Conservation (phyloP, 2,113 vertebrate genomes). For the Upupa epops region DNA sequence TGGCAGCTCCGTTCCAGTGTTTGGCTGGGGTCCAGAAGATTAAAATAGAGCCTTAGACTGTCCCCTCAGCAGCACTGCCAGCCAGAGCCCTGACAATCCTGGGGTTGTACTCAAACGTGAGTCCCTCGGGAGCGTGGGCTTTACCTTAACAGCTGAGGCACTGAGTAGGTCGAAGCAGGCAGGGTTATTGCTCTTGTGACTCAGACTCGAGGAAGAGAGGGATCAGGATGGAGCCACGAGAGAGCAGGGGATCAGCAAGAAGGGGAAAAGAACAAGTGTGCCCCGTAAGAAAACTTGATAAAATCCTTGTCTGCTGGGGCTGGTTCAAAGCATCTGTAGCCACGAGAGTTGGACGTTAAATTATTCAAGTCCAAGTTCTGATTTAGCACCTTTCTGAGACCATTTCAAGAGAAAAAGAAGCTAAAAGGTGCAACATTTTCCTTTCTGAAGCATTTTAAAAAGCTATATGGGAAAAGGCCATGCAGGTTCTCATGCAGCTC, state of each 20-base stretch:
- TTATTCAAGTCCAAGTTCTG: not conserved
- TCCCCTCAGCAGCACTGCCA: conserved; percentile 58
- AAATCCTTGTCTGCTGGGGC: not conserved
- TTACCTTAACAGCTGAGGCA: conserved; percentile 60
- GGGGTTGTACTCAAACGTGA: conserved; percentile 66
- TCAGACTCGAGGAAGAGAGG: conserved; percentile 26
- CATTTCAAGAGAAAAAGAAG: not conserved
- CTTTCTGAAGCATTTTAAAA: not conserved
- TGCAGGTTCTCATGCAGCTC: not conserved
- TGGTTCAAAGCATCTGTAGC: not conserved
- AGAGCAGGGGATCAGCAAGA: conserved; percentile 12
- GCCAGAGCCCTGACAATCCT: conserved; percentile 65
- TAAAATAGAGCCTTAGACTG: conserved; percentile 72
- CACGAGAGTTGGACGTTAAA: fast-evolving
- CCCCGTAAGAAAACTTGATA: not conserved
- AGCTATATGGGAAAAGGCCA: not conserved
- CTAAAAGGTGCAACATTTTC: not conserved
- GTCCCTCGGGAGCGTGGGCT: conserved; percentile 48
- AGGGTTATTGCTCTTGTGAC: conserved; percentile 30
- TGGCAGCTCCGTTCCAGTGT: conserved; percentile 60
- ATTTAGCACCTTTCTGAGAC: not conserved
- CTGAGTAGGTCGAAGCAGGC: conserved; percentile 37
- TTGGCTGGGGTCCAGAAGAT: conserved; percentile 65
- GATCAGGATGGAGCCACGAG: conserved; percentile 45
- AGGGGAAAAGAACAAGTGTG: conserved; percentile 2